Percentiles rank a stretch among this genome's conserved stretches.
Evolutionary conservation across 1,140 invertebrate species (phyloP).

Genomic region (Orussus abietinus): DNA sequence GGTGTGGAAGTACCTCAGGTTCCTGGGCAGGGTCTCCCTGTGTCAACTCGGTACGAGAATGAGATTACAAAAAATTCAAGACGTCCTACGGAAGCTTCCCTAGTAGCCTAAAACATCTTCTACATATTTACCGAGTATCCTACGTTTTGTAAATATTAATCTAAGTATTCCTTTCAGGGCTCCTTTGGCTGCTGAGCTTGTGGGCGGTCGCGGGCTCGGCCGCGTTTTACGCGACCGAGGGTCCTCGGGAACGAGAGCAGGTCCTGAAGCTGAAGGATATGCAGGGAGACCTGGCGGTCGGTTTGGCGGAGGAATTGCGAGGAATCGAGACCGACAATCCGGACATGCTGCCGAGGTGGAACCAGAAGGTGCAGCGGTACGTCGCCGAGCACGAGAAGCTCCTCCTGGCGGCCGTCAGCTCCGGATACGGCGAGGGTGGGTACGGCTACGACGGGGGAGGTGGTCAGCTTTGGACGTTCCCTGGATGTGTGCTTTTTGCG

Average conservation of each 20-base stretch:
- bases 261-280: constrained; percentile 48
- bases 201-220: constrained; percentile 59
- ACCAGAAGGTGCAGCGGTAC: constrained; percentile 53
- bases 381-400: constrained; percentile 54
- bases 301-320: constrained; percentile 54
- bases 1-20: constrained; percentile 38
- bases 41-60: constrained; percentile 44
- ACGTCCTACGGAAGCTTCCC: not conserved
- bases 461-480: constrained; percentile 60
- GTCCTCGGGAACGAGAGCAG: constrained; percentile 55
- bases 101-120: too few species aligned
- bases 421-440: constrained; percentile 56
- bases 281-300: constrained; percentile 53
- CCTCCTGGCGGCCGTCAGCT: constrained; percentile 53
- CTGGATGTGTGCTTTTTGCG: constrained; percentile 60
- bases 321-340: constrained; percentile 45
- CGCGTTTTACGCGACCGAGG: constrained; percentile 59
- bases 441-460: too few species aligned
- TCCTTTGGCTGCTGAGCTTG: constrained; percentile 52
- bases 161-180: constrained; percentile 44
- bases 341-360: constrained; percentile 52
- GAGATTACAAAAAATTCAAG: not conserved
- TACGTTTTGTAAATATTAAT: not conserved
- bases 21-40: constrained; percentile 41
- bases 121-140: not conserved